Evolutionary conservation across 2,113 vertebrate genomes (phyloP), one percentile per base, ranked within the genome.

Genomic region (Erythrolamprus reginae): DNA sequence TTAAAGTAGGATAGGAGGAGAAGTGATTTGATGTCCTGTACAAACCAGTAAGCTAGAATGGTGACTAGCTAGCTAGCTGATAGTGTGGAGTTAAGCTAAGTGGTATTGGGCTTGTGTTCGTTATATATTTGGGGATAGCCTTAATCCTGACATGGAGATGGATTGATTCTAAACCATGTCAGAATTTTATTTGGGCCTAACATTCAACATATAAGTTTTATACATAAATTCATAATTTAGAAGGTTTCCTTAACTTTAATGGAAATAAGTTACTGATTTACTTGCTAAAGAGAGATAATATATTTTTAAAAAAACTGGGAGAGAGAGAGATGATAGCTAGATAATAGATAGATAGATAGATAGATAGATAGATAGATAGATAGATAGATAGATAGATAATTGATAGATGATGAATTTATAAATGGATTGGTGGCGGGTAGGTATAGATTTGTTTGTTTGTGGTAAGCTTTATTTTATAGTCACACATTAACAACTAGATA

Each of bases 401-500:
- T 1, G 55, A 55, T 2, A 1, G 19, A 55, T n/a, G n/a, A n/a
- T n/a, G n/a, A n/a, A n/a, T n/a, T n/a, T n/a, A n/a, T n/a, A n/a
- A n/a, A n/a, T 89, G 13, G 53, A 13, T 17, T 1, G 15, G 17
- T 1, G 17, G 17, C 0, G 17, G 52, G 4, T 5, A 5, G 55
- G 9, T 56, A 10, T 24, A 56, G 23, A 26, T 58, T 58, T 58
- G 1, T 58, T 58, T 55, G 12, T 52, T 9, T 85, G 70, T 89
- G 82, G 42, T 0, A 24, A 33, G 0, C 0, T 52, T 24, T 48
- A 45, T 48, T 33, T 58, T 55, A n/a, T 15, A 82, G 42, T 86
- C 58, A 48, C 82, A 5, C 53, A 19, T 13, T 45, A 92, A 58
- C 88, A 89, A 45, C 51, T 28, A 91, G 92, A 13, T n/a, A n/a